Base-by-base conservation (phyloP, 2,797 vertebrate species). In the Malacoctenus gilli region DNA sequence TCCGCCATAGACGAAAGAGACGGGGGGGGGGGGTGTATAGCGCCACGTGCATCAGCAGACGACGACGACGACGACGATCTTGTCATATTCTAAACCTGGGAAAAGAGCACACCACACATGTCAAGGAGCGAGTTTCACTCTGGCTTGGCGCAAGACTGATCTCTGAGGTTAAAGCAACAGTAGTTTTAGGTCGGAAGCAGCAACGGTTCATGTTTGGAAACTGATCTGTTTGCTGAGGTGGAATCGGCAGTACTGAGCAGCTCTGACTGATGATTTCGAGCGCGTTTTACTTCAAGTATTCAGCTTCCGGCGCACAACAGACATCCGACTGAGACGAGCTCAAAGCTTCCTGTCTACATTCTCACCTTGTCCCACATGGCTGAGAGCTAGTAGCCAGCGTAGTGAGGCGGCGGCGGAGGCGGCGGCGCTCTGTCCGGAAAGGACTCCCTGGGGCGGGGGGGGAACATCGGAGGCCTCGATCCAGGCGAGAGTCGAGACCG, bases 401-500 rank as follows among this genome's bases (percentile, higher is more conserved):
- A 92, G 77, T 84, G 91, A 37, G 89, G 89, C 0, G 84, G 89
- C 3, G 84, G 86, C 6, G 79, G 85, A 4, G 70, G 83, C 51
- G 60, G 30, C 0, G 83, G 88, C 5, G 70, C 78, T 68, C 94
- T 92, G 15, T 95, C 95, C 16, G 77, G 49, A 66, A 89, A 95
- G 69, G 90, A 71, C 43, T 96, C 94, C 83, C 94, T 91, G 74
- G 87, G 85, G 40, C 89, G 93, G 37, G 94, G 93, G 37, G 94
- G 90, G 66, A 96, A 97, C 87, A 94, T 82, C 4, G 93, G 91
- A 57, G 87, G 69, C 79, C 94, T 91, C 71, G 94, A 83, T 77
- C 92, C 80, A 14, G 95, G 94, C 56, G 94, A 94, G 28, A 97
- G 90, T 53, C 94, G 93, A 60, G 94, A 92, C 18, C 94, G 93